A percentile compares a stretch with the other conserved stretches of the same genome.
Conservation (phyloP, 2,797 vertebrate genomes). For the Malurus leucopterus region DNA sequence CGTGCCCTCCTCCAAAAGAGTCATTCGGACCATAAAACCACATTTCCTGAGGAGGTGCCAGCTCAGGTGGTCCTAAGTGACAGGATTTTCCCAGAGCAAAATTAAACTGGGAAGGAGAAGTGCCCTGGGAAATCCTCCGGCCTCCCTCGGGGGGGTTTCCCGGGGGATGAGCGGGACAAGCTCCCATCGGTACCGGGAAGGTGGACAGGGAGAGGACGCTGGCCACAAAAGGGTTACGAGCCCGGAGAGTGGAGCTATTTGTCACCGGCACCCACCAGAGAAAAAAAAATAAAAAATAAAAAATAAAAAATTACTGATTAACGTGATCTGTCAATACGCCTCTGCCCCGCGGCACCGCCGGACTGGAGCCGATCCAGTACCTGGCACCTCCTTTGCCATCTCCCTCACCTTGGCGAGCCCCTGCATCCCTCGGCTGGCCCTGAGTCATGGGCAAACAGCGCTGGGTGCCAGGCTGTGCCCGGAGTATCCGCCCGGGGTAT, state of each 20-base stretch:
- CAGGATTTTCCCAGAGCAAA: not conserved
- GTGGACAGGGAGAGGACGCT: not conserved
- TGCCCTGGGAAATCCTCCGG: not conserved
- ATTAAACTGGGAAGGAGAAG: not conserved
- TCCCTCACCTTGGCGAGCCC: constrained; percentile 54
- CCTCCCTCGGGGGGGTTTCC: not conserved
- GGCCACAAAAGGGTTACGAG: not conserved
- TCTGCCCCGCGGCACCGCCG: constrained; percentile 31
- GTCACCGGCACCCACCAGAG: not conserved
- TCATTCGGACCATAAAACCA: not conserved
- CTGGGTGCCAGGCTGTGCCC: constrained; percentile 32
- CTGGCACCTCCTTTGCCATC: constrained; percentile 52
- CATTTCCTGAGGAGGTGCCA: not conserved
- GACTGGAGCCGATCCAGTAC: constrained; percentile 49
- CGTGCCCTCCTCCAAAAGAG: not conserved
- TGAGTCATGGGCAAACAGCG: constrained; percentile 62
- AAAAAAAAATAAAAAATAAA: too few relatives aligned
- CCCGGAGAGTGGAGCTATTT: not conserved
- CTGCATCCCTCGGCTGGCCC: not conserved
- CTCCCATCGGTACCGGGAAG: not conserved
- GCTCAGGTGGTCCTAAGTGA: not conserved
- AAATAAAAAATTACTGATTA: constrained; percentile 55
- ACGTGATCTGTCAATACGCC: constrained; percentile 51
- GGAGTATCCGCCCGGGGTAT: constrained; percentile 11
- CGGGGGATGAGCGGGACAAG: not conserved